Evolutionary conservation across 1,140 invertebrate genomes (phyloP).

Genomic region (Drosophila hydei): DNA sequence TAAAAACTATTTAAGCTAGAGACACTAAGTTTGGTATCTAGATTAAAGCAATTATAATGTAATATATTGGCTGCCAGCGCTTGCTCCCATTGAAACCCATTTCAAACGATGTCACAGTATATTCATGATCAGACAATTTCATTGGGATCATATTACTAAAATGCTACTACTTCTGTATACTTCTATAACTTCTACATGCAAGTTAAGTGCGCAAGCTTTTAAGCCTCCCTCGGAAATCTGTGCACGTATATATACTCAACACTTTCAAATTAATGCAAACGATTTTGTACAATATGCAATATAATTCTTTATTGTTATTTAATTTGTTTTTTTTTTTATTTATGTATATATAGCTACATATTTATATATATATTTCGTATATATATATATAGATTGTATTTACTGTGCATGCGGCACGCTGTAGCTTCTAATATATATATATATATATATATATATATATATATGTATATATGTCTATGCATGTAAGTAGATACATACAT

Average conservation of each 20-base stretch:
- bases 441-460: conserved; percentile 20
- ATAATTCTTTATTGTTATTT: conserved; percentile 81
- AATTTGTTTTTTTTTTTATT: conserved; percentile 55
- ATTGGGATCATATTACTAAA: no score
- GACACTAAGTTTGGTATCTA: no score
- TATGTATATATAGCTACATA: conserved; percentile 56
- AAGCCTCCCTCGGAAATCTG: neutral
- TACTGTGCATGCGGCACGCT: conserved; percentile 23
- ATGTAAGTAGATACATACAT: conserved; percentile 57
- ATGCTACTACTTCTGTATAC: no score
- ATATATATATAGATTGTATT: conserved; percentile 31
- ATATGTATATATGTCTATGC: conserved; percentile 27
- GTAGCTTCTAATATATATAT: conserved; percentile 29
- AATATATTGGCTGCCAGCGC: no score
- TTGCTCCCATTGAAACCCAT: no score
- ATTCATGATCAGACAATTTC: no score
- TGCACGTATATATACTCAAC: no score
- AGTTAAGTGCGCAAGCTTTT: no score
- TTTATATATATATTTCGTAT: conserved; percentile 51
- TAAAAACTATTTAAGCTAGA: no score
- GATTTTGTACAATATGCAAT: conserved; percentile 70
- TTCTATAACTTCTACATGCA: no score
- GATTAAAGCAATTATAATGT: no score
- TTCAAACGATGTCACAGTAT: no score
- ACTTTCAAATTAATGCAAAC: conserved; percentile 26